A percentile compares a stretch with the other conserved stretches of the same genome.
phyloP scores from a whole-genome alignment of 2,113 vertebrate genomes.

The Setophaga kirtlandii region DNA sequence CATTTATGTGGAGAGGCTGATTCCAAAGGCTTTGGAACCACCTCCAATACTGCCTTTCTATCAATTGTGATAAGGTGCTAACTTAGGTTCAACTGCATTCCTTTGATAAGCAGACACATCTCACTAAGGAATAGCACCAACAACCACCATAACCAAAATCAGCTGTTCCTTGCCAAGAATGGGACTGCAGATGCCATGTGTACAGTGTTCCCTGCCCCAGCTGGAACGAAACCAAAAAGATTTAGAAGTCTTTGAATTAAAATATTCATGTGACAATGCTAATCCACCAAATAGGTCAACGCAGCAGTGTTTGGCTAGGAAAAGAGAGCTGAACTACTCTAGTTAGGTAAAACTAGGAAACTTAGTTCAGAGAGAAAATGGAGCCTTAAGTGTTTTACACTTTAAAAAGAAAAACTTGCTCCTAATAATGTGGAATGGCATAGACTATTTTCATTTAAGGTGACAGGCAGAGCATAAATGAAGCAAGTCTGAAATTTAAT shows the following conservation, averaged over 20 bases:
- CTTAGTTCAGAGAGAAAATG: neutral
- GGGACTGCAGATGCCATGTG: neutral
- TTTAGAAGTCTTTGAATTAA: constrained; percentile 12
- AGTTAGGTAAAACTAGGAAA: neutral
- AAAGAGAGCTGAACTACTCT: neutral
- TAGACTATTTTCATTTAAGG: neutral
- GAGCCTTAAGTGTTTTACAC: neutral
- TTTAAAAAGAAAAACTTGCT: neutral
- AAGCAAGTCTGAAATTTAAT: neutral
- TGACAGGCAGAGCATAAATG: neutral
- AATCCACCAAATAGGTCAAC: neutral
- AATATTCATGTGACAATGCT: constrained; percentile 37
- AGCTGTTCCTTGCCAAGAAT: neutral
- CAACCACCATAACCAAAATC: neutral
- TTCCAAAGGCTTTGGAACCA: neutral
- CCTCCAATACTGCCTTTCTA: neutral
- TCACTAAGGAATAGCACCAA: neutral
- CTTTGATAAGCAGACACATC: neutral
- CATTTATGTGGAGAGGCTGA: neutral
- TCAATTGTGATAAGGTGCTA: neutral
- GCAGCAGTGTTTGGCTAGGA: neutral
- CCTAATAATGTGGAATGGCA: neutral
- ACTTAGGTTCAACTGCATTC: neutral
- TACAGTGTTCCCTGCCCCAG: neutral
- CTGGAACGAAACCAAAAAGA: neutral